Conservation (phyloP, 2,888 invertebrate species). For the Pheosia tremula region DNA sequence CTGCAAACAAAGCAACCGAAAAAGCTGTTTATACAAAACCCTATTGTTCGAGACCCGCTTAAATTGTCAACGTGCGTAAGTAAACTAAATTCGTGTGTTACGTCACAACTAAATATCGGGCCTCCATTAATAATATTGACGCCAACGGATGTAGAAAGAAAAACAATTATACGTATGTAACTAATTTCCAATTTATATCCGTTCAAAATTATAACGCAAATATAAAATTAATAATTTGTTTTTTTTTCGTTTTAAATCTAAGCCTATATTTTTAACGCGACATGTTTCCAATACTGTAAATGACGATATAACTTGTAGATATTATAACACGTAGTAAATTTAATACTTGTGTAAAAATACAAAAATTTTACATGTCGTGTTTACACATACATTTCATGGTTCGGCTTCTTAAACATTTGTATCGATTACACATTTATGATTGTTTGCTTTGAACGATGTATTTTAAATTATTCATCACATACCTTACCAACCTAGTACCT, state of each 20-base stretch:
- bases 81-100: slow-evolving; percentile 26
- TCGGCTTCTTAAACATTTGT: slow-evolving; percentile 15
- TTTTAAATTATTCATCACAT: not conserved
- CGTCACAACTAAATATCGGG: slow-evolving; percentile 35
- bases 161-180: slow-evolving; percentile 4
- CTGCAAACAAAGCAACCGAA: slow-evolving; percentile 43
- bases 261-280: slow-evolving; percentile 9
- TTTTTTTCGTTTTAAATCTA: slow-evolving; percentile 8
- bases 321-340: not conserved
- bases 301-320: not conserved
- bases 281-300: not conserved
- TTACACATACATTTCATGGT: slow-evolving; percentile 16
- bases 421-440: slow-evolving; percentile 16
- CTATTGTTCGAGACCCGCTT: slow-evolving; percentile 41
- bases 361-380: slow-evolving; percentile 24
- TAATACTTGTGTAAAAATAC: slow-evolving; percentile 6
- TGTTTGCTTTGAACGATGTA: slow-evolving; percentile 17
- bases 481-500: not conserved
- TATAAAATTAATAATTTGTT: not conserved
- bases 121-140: slow-evolving; percentile 26
- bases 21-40: slow-evolving; percentile 62
- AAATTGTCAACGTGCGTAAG: slow-evolving; percentile 30
- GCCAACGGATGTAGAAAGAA: slow-evolving; percentile 5
- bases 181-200: slow-evolving; percentile 14
- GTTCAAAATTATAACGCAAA: slow-evolving; percentile 7